phyloP scores from a whole-genome alignment of 2,113 vertebrate species.

The Isichthys henryi region DNA sequence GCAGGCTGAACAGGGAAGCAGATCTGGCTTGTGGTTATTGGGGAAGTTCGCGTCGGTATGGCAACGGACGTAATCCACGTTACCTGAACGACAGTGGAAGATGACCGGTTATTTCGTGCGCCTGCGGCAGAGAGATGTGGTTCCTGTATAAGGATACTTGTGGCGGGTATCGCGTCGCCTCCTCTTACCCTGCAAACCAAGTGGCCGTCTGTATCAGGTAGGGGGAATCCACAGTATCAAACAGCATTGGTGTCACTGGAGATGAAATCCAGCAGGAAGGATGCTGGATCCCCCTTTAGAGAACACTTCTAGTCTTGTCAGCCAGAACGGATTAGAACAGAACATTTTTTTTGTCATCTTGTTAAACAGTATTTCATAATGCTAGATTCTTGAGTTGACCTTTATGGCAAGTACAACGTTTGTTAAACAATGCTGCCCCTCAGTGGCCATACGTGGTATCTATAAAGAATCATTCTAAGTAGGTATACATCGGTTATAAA shows the following conservation, averaged over 20 bases:
- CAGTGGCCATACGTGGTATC: slow-evolving; percentile 29
- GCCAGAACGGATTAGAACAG: background rate
- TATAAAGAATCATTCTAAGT: background rate
- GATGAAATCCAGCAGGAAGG: background rate
- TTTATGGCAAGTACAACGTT: background rate
- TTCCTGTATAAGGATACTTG: background rate
- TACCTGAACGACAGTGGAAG: background rate
- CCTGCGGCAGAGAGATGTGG: background rate
- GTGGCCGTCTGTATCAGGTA: background rate
- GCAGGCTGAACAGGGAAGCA: background rate
- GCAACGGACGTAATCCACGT: background rate
- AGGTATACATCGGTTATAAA: background rate
- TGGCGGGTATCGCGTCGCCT: background rate
- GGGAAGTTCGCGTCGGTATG: background rate
- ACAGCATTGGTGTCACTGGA: background rate
- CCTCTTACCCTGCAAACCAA: background rate
- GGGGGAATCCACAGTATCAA: background rate
- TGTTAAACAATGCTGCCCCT: slow-evolving; percentile 42
- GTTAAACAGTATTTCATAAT: background rate
- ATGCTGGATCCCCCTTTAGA: background rate
- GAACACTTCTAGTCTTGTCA: background rate
- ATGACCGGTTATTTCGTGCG: background rate
- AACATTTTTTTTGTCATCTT: background rate
- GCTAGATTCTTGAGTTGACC: background rate
- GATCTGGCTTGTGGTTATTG: background rate